Evolutionary conservation across 2,113 vertebrate genomes (phyloP).

Genomic region (Suncus etruscus): DNA sequence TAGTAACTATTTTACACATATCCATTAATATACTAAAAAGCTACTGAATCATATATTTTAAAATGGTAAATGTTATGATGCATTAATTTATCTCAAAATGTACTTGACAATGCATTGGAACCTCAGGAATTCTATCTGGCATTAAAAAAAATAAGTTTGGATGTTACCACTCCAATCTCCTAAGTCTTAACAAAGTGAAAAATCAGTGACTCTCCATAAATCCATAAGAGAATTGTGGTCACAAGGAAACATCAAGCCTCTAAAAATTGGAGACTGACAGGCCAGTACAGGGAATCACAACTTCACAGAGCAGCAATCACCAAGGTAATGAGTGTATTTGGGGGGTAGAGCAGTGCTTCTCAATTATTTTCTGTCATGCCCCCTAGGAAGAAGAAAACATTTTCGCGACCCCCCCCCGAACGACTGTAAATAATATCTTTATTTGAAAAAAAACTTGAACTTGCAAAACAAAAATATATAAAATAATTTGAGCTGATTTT

Average conservation of each 20-base stretch:
- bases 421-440: too few species aligned
- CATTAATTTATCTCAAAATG: neutral
- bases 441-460: too few species aligned
- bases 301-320: neutral
- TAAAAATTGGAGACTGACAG: neutral
- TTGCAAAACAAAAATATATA: too few species aligned
- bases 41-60: neutral
- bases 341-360: too few species aligned
- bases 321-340: neutral
- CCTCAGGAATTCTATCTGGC: neutral
- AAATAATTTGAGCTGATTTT: too few species aligned
- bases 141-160: neutral
- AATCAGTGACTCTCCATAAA: neutral
- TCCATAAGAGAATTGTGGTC: neutral
- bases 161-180: neutral
- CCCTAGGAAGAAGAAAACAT: too few species aligned
- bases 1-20: neutral
- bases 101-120: neutral
- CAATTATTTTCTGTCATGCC: too few species aligned
- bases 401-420: too few species aligned
- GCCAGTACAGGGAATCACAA: neutral
- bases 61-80: conserved; percentile 23
- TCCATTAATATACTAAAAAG: neutral
- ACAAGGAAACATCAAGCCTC: neutral
- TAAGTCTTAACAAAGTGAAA: conserved; percentile 17